These are phyloP conservation scores for Pogonomyrmex californicus DNA, from an alignment of 1,140 invertebrate species.

Conservation along the genomic window DNA sequence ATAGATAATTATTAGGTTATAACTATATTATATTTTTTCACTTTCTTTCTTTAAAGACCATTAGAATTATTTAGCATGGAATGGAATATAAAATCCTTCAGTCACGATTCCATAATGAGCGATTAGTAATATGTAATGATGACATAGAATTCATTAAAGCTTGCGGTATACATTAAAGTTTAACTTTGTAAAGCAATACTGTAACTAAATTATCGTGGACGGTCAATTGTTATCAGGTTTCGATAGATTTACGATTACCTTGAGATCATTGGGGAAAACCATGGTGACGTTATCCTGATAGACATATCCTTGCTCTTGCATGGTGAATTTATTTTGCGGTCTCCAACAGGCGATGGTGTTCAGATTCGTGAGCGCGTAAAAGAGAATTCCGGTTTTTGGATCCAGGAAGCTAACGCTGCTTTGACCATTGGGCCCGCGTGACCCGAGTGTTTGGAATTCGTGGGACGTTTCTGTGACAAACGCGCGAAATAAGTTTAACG, in stretches of 20 bases:
- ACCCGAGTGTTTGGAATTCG: conserved; percentile 90
- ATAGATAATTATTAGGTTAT: neutral
- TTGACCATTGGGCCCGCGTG: conserved; percentile 90
- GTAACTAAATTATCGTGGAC: neutral
- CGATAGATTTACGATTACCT: conserved; percentile 85
- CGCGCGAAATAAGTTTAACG: neutral
- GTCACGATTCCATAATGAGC: neutral
- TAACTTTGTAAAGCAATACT: neutral
- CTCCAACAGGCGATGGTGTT: conserved; percentile 94
- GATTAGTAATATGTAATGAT: neutral
- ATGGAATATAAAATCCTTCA: neutral
- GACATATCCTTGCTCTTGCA: conserved; percentile 90
- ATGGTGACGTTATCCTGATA: conserved; percentile 91
- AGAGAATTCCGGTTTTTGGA: conserved; percentile 90
- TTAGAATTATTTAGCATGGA: neutral
- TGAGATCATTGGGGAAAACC: conserved; percentile 93
- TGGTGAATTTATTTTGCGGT: conserved; percentile 89
- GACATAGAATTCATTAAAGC: neutral
- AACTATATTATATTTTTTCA: neutral
- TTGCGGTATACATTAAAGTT: neutral
- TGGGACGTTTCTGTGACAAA: conserved; percentile 87
- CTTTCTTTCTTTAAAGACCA: neutral
- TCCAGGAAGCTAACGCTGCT: conserved; percentile 92
- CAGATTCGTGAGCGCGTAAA: conserved; percentile 92
- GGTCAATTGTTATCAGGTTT: neutral